Conservation (phyloP, 2,797 vertebrate genomes). For the Tragopan temminckii region DNA sequence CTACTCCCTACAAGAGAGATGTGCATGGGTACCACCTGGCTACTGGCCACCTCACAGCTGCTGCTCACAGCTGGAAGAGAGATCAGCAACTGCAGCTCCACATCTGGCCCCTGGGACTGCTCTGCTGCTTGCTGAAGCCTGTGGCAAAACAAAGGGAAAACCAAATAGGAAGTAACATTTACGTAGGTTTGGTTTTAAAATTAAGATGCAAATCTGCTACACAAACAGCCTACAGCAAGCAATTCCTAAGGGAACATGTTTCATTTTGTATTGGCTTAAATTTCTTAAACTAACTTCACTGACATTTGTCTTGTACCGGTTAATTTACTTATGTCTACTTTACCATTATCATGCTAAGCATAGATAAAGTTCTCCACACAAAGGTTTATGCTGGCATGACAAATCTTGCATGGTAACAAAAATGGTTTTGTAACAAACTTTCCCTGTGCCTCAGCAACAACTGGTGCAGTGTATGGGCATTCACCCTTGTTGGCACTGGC, state of each 20-base stretch:
- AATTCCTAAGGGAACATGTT: slow-evolving; percentile 28
- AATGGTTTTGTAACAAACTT: not conserved
- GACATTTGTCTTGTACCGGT: slow-evolving; percentile 18
- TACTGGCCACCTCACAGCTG: not conserved
- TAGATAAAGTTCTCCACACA: slow-evolving; percentile 13
- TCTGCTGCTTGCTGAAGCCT: rapidly evolving
- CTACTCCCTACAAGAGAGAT: not conserved
- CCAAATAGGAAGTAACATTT: slow-evolving; percentile 42
- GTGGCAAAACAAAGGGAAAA: slow-evolving; percentile 6
- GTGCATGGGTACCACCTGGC: too few species aligned
- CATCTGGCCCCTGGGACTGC: not conserved
- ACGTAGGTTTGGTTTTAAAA: slow-evolving; percentile 52
- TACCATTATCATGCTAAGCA: not conserved
- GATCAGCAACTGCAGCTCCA: not conserved
- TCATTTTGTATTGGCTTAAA: slow-evolving; percentile 45
- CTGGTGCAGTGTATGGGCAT: rapidly evolving
- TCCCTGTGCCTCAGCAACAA: not conserved
- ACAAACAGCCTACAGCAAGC: slow-evolving; percentile 32
- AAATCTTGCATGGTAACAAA: not conserved
- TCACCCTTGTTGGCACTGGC: not conserved
- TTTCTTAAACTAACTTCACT: slow-evolving; percentile 52
- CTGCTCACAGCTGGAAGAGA: not conserved
- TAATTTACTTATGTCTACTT: slow-evolving; percentile 48
- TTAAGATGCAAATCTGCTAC: slow-evolving; percentile 65
- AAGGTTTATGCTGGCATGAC: not conserved